Percentiles rank a stretch among this genome's conserved stretches.
These are phyloP conservation scores for Drepana falcataria DNA, from an alignment of 2,888 invertebrate species.

Conservation along the genomic window DNA sequence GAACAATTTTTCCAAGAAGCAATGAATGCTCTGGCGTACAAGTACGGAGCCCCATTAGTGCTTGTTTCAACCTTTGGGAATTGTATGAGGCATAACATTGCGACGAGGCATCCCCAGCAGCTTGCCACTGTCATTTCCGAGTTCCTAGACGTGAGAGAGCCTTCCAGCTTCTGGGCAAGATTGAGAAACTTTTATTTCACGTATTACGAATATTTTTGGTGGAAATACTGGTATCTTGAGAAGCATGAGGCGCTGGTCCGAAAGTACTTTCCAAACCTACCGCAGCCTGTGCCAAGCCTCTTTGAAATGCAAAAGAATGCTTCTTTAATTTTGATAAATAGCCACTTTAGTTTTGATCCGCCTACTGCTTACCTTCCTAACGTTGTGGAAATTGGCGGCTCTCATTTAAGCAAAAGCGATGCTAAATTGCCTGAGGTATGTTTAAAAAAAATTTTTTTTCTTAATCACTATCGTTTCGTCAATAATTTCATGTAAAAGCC, in stretches of 20 bases:
- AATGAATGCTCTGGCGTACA: conserved; percentile 57
- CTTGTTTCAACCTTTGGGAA: conserved; percentile 62
- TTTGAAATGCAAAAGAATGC: conserved; percentile 57
- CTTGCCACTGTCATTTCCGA: conserved; percentile 54
- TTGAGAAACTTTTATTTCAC: conserved; percentile 68
- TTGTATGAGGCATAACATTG: conserved; percentile 61
- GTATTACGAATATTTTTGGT: conserved; percentile 57
- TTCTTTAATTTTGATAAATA: conserved; percentile 65
- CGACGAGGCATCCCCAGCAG: conserved; percentile 58
- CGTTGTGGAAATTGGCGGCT: conserved; percentile 77
- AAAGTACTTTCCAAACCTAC: conserved; percentile 53
- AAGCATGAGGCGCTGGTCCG: conserved; percentile 52
- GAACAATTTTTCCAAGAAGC: conserved; percentile 74
- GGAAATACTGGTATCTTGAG: conserved; percentile 55
- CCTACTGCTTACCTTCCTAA: conserved; percentile 74
- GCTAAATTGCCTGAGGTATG: conserved; percentile 49
- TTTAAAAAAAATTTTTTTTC: too few relatives aligned
- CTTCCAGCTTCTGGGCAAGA: conserved; percentile 74
- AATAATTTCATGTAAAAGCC: too few relatives aligned
- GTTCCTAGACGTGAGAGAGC: conserved; percentile 55
- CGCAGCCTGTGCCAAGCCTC: conserved; percentile 54
- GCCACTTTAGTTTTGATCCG: conserved; percentile 68
- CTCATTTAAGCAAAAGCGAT: conserved; percentile 60
- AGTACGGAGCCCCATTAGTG: conserved; percentile 61
- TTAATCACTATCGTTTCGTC: too few relatives aligned